Conservation (phyloP, 1,140 invertebrate species). For the Oryctes rhinoceros region DNA sequence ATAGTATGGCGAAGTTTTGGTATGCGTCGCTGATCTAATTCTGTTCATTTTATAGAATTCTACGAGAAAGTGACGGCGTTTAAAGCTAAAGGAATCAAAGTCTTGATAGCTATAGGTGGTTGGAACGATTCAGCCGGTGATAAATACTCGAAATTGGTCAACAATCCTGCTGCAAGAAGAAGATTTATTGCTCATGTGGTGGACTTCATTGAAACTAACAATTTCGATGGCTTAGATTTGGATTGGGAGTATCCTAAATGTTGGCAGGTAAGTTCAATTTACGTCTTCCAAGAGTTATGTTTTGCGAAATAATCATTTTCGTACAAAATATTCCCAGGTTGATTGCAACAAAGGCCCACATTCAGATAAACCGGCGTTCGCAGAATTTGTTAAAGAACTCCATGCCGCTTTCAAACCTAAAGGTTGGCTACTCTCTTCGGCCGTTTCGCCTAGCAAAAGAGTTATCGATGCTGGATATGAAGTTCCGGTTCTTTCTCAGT, state of each 20-base stretch:
- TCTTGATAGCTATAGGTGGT: constrained; percentile 75
- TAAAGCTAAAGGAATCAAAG: constrained; percentile 70
- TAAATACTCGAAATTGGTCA: constrained; percentile 72
- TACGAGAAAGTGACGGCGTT: constrained; percentile 67
- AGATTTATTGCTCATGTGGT: constrained; percentile 70
- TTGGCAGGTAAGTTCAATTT: constrained; percentile 70
- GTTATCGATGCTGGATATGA: constrained; percentile 73
- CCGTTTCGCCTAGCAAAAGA: constrained; percentile 68
- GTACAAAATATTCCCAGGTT: constrained; percentile 56
- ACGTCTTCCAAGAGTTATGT: constrained; percentile 61
- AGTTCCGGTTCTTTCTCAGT: constrained; percentile 72
- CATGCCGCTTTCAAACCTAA: constrained; percentile 65
- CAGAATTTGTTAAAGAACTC: constrained; percentile 65
- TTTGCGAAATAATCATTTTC: constrained; percentile 48
- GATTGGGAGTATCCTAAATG: constrained; percentile 82
- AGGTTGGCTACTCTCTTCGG: constrained; percentile 65
- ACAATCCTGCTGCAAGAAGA: constrained; percentile 65
- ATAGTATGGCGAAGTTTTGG: constrained; percentile 61
- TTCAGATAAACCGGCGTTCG: constrained; percentile 67
- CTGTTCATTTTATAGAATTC: constrained; percentile 62
- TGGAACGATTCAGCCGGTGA: constrained; percentile 75
- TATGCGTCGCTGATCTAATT: not conserved
- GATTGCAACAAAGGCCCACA: constrained; percentile 67
- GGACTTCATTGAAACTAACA: constrained; percentile 70
- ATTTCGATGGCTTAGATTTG: constrained; percentile 76